Evolutionary conservation across 2,888 invertebrate species (phyloP).

Genomic region (Oscheius onirici): DNA sequence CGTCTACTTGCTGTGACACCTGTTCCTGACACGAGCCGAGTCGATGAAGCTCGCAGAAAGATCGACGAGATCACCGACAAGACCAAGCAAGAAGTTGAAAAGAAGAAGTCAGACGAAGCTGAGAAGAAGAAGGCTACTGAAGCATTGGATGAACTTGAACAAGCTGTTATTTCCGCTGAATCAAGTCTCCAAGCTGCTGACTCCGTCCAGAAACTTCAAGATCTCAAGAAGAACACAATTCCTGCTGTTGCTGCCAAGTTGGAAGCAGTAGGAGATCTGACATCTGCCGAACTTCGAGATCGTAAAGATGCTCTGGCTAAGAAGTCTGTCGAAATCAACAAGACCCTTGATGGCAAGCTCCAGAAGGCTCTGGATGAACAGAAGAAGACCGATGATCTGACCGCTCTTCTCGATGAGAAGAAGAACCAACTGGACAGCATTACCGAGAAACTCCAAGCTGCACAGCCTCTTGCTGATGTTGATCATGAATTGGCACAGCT

Average conservation of each 20-base stretch:
- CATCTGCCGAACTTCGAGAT: constrained; percentile 37
- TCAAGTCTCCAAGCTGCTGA: constrained; percentile 33
- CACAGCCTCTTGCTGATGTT: background rate
- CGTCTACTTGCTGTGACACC: background rate
- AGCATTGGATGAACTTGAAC: constrained; percentile 38
- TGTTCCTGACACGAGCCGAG: background rate
- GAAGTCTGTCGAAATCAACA: constrained; percentile 31
- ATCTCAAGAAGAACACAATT: constrained; percentile 21
- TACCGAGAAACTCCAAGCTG: background rate
- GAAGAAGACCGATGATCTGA: constrained; percentile 28
- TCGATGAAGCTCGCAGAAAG: background rate
- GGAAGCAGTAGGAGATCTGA: constrained; percentile 25
- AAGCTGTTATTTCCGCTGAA: constrained; percentile 43
- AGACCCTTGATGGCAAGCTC: constrained; percentile 32
- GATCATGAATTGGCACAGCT: background rate
- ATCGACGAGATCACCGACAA: constrained; percentile 19
- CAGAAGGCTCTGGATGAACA: constrained; percentile 26
- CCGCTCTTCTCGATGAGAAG: constrained; percentile 30
- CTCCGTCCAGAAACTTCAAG: constrained; percentile 31
- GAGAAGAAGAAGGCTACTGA: constrained; percentile 33
- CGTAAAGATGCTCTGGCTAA: constrained; percentile 30
- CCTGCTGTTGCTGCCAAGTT: constrained; percentile 23
- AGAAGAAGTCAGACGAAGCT: background rate
- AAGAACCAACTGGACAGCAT: constrained; percentile 11
- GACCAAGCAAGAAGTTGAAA: constrained; percentile 36